phyloP scores from a whole-genome alignment of 2,113 vertebrate species.

The Rhea pennata region DNA sequence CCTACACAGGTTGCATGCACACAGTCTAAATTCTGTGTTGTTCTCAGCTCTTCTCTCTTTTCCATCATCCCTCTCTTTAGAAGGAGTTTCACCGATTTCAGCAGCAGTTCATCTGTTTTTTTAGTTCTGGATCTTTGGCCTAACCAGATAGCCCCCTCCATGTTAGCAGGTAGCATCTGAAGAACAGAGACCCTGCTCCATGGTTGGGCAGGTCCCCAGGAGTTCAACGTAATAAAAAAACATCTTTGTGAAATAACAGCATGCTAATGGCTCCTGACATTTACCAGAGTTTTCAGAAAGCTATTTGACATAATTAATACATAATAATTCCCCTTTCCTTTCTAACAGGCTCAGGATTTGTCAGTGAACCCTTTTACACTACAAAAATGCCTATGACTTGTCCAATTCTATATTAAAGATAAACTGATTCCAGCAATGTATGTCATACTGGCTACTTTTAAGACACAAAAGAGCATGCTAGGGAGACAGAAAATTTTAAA shows the following conservation, averaged over 20 bases:
- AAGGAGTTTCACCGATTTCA: neutral
- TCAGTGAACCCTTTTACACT: neutral
- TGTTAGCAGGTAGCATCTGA: accelerated
- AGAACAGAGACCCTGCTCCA: neutral
- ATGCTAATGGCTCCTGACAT: neutral
- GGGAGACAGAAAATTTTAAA: neutral
- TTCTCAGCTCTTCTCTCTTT: neutral
- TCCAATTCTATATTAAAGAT: neutral
- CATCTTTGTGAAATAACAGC: neutral
- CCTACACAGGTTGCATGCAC: neutral
- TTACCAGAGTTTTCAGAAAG: neutral
- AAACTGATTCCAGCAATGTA: neutral
- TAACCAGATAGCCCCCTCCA: accelerated
- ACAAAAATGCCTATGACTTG: neutral
- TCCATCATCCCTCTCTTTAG: neutral
- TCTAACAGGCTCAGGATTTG: neutral
- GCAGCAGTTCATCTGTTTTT: neutral
- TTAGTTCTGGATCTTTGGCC: neutral
- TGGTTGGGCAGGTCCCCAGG: neutral
- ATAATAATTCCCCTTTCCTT: neutral
- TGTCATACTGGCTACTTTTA: neutral
- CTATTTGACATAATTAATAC: neutral
- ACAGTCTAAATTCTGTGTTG: accelerated
- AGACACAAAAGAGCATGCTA: neutral
- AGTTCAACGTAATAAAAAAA: neutral